Conservation (phyloP, 2,888 invertebrate species). For the Eristalis arbustorum region DNA sequence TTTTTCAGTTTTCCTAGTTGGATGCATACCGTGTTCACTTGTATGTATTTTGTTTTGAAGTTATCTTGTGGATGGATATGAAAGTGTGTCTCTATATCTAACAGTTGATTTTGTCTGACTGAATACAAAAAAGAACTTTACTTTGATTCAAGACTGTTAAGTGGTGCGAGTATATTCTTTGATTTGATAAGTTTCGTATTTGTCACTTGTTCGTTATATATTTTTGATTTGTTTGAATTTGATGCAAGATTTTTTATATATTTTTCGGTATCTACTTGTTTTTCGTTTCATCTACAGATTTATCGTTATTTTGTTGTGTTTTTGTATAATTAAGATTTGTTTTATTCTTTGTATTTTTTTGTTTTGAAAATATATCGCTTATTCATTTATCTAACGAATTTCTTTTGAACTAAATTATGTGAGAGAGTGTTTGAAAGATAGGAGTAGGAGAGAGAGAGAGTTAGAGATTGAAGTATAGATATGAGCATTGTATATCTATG, state of each 20-base stretch:
- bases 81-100: background rate
- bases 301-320: slow-evolving; percentile 36
- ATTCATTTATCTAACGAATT: slow-evolving; percentile 11
- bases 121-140: background rate
- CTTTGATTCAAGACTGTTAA: background rate
- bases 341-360: slow-evolving; percentile 3
- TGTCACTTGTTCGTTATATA: slow-evolving; percentile 13
- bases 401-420: slow-evolving; percentile 33
- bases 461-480: background rate
- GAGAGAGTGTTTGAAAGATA: background rate
- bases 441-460: background rate
- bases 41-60: slow-evolving; percentile 3
- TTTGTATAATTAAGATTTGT: slow-evolving; percentile 8
- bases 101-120: background rate
- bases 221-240: slow-evolving; percentile 2
- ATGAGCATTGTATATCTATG: background rate
- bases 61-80: slow-evolving; percentile 18
- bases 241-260: slow-evolving; percentile 40
- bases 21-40: background rate
- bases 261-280: slow-evolving; percentile 32
- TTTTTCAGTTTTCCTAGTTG: too few species aligned
- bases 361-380: slow-evolving; percentile 42
- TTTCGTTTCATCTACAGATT: slow-evolving; percentile 55
- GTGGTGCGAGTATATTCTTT: background rate
- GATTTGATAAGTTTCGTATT: slow-evolving; percentile 17